Base-by-base conservation (phyloP, 2,113 vertebrate species). In the Brachypodius melanocephalos region DNA sequence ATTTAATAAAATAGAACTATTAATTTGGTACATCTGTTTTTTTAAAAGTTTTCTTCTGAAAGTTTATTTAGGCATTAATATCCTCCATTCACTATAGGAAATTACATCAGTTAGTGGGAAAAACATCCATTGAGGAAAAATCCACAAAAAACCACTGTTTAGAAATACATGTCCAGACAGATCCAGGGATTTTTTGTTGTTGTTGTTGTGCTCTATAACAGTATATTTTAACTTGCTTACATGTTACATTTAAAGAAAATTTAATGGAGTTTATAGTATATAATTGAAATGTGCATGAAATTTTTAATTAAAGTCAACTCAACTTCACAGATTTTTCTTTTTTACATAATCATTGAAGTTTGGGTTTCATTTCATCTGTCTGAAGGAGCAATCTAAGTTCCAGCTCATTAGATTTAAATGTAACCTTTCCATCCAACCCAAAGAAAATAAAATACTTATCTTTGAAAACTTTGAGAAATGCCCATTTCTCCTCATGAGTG, bases 211-310 rank as follows among this genome's bases (percentile, higher is more conserved):
- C 22, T 15, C 49, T 55, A 15, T 28, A 65, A 12, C 4, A 65
- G 12, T 40, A 18, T 24, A 63, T 46, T 52, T 26, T 54, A n/a
- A 28, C 24, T 55, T 55, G 24, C n/a, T 85, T 55, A 22, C 15
- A 24, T 48, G 14, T 40, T 16, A n/a, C 8, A 18, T 55, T n/a
- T 55, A 34, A 65, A 74, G 15, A 40, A 57, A 57, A n/a, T 29
- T 12, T 29, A 65, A 40, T 18, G 25, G 29, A 19, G 10, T 29
- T 65, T 65, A 40, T n/a, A 48, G 19, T 5, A 7, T 40, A 29
- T 48, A 65, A 48, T 48, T 57, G 24, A 85, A 74, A 65, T 8
- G 0, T 55, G 12, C 0, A 0, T 34, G 9, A 48, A 65, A 18
- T 19, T 46, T 73, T 84, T 73, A 38, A 55, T 73, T 55, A 54